These are phyloP conservation scores for Ciconia maguari DNA, from an alignment of 2,113 vertebrate genomes.

Conservation along the genomic window DNA sequence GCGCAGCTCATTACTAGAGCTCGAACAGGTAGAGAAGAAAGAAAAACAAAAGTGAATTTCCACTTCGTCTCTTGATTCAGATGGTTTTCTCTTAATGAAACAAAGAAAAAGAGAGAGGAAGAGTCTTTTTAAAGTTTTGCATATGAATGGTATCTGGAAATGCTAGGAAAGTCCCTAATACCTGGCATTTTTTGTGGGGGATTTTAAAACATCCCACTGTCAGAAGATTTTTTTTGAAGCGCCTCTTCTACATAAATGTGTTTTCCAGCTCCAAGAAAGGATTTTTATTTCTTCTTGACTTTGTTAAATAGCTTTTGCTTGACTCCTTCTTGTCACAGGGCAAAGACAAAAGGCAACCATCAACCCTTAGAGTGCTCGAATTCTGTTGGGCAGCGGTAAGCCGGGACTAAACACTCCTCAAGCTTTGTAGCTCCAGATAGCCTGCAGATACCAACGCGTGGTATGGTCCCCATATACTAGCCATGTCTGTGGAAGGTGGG, in stretches of 20 bases:
- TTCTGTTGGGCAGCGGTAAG: background rate
- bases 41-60: background rate
- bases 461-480: background rate
- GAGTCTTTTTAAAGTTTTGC: background rate
- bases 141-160: constrained; percentile 32
- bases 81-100: constrained; percentile 7
- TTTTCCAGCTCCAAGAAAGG: constrained; percentile 3
- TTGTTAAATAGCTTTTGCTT: background rate
- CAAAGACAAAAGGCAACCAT: background rate
- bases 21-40: background rate
- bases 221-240: background rate
- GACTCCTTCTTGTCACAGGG: background rate
- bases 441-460: background rate
- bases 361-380: background rate
- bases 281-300: background rate
- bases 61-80: background rate
- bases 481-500: background rate
- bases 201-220: constrained; percentile 38
- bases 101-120: background rate
- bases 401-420: background rate
- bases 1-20: background rate
- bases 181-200: constrained; percentile 3
- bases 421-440: background rate
- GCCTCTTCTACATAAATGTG: background rate
- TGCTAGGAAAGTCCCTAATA: constrained; percentile 47